Conservation (phyloP, 2,113 vertebrate species). For the Dolichallabes microphthalmus region DNA sequence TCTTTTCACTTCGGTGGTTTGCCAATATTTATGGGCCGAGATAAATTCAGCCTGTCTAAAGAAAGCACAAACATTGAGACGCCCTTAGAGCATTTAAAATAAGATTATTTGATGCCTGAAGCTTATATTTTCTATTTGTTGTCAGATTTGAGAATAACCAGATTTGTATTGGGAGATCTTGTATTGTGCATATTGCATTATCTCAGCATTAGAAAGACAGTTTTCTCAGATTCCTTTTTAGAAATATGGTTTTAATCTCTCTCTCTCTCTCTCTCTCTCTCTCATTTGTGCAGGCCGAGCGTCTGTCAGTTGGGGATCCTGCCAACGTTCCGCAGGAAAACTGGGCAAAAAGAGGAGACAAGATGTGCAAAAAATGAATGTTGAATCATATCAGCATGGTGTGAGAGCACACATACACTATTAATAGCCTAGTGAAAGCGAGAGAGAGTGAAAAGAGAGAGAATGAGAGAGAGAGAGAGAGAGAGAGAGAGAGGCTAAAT, state of each 20-base stretch:
- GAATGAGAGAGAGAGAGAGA: slow-evolving; percentile 12
- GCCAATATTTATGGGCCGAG: not conserved
- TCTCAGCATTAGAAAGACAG: not conserved
- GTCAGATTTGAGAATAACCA: not conserved
- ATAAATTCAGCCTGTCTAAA: not conserved
- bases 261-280: not conserved
- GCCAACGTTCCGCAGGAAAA: slow-evolving; percentile 2
- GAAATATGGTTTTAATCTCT: slow-evolving; percentile 7
- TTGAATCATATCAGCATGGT: slow-evolving; percentile 47
- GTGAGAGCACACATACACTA: slow-evolving; percentile 36
- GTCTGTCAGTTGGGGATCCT: slow-evolving; percentile 26
- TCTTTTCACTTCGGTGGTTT: not conserved
- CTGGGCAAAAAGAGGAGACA: not conserved
- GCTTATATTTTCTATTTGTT: not conserved
- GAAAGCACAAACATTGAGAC: not conserved
- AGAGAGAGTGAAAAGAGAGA: slow-evolving; percentile 7
- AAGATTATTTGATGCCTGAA: not conserved
- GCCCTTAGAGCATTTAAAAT: not conserved
- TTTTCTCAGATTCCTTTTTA: not conserved
- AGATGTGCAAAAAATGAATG: not conserved
- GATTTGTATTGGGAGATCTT: not conserved
- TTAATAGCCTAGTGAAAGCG: slow-evolving; percentile 30
- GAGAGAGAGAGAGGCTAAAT: not conserved
- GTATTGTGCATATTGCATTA: not conserved
- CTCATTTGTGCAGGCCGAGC: not conserved